Base-by-base conservation (phyloP, 2,113 vertebrate species). In the Rhinogobius similis region DNA sequence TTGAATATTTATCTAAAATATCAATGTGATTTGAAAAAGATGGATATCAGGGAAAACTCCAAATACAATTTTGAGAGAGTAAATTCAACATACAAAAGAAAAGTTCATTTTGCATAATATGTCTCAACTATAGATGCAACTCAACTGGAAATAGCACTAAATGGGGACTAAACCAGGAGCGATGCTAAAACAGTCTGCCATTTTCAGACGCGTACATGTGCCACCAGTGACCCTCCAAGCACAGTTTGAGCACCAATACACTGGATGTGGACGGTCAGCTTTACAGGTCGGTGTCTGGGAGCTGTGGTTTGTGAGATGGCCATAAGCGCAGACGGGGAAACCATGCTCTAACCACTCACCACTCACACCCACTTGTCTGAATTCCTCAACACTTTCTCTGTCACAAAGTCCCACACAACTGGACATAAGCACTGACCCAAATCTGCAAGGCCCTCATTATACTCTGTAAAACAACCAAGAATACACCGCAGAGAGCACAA, bases 291-390 rank as follows among this genome's bases (percentile, higher is more conserved):
- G n/a, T 21, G 7, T 50, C 20, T 8, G 21, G 20, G 20, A n/a
- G 8, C 5, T 1, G 46, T 66, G 72, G 62, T 69, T 89, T 83
- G 38, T 71, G 61, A 67, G 58, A 76, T 80, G 79, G 72, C 71
- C 76, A 62, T 67, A 88, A 79, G 73, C 69, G 56, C 41, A 61
- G 56, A 69, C 82, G 82, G 85, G 75, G 88, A 91, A 80, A 87
- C 84, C 89, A 88, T 39, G 27, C 65, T 83, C 72, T 79, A 53
- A 70, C 89, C 85, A 82, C 68, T 88, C 82, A 88, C 90, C 87
- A 69, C 87, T 82, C 81, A 85, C 92, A 73, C 92, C 92, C 90
- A 91, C 90, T 76, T 52, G 90, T 93, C 92, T 92, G 88, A 81
- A 93, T 93, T 93, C 89, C 88, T 77, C 72, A 77, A 83, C 84